Percentiles rank a stretch among this genome's conserved stretches.
Evolutionary conservation across 1,140 invertebrate genomes (phyloP).

Genomic region (Camponotus vicinus): DNA sequence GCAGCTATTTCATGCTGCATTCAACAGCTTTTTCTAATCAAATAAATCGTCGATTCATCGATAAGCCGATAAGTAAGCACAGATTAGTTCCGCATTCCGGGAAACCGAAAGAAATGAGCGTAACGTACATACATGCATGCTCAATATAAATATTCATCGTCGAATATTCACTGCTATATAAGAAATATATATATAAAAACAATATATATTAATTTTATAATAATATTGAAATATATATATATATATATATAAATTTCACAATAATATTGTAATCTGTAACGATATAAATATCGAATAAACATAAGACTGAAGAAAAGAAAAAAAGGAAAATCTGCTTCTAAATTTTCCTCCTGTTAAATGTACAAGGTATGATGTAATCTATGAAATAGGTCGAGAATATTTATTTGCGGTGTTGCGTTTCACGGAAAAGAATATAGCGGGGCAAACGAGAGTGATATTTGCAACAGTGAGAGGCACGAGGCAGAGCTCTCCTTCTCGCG

Average conservation of each 20-base stretch:
- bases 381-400: not conserved
- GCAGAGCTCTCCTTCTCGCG: not conserved
- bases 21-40: not conserved
- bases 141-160: not conserved
- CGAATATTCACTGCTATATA: not conserved
- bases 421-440: not conserved
- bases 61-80: not conserved
- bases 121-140: not conserved
- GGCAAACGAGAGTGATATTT: constrained; percentile 9
- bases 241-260: not conserved
- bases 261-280: not conserved
- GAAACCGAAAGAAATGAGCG: not conserved
- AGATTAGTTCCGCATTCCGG: not conserved
- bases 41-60: not conserved
- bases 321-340: not conserved
- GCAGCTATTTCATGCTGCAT: not conserved
- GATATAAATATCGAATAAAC: not conserved
- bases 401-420: not conserved
- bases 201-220: not conserved
- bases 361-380: not conserved
- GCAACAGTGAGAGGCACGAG: not conserved
- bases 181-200: not conserved
- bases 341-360: not conserved
- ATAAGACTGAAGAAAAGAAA: not conserved
- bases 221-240: too few relatives aligned